phyloP scores from a whole-genome alignment of 2,113 vertebrate species.

The Odocoileus virginianus region DNA sequence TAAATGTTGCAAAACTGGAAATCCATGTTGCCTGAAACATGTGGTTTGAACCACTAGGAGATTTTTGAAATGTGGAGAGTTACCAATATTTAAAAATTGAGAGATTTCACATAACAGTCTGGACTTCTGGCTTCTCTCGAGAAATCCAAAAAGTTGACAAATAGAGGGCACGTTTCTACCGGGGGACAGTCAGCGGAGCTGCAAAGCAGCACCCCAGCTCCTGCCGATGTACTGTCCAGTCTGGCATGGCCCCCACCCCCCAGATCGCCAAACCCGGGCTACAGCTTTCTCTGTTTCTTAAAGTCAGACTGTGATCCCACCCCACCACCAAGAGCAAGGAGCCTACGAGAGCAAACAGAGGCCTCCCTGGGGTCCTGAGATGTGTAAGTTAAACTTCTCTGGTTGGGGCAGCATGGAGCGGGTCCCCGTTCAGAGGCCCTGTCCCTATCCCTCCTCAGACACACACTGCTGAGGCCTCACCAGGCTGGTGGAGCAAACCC shows the following conservation, averaged over 20 bases:
- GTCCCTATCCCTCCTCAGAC: not conserved
- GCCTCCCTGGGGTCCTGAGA: not conserved
- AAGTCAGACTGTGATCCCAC: not conserved
- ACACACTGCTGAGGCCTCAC: not conserved
- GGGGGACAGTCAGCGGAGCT: not conserved
- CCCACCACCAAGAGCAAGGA: not conserved
- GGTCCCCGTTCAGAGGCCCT: not conserved
- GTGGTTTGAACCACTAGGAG: not conserved
- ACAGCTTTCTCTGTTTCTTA: not conserved
- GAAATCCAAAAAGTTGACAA: not conserved
- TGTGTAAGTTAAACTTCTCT: not conserved
- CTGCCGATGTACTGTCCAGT: too few species aligned
- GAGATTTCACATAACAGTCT: not conserved
- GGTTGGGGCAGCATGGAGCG: not conserved
- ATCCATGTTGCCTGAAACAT: not conserved
- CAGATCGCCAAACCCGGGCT: not conserved
- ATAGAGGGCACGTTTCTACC: not conserved
- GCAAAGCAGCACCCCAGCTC: not conserved
- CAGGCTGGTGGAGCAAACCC: not conserved
- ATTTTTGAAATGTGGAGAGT: not conserved
- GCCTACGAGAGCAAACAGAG: not conserved
- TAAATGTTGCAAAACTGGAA: not conserved
- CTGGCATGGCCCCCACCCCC: accelerated
- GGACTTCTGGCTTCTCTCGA: not conserved
- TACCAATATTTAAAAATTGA: not conserved